Conservation (phyloP, 2,888 invertebrate species). For the Meta bourneti region DNA sequence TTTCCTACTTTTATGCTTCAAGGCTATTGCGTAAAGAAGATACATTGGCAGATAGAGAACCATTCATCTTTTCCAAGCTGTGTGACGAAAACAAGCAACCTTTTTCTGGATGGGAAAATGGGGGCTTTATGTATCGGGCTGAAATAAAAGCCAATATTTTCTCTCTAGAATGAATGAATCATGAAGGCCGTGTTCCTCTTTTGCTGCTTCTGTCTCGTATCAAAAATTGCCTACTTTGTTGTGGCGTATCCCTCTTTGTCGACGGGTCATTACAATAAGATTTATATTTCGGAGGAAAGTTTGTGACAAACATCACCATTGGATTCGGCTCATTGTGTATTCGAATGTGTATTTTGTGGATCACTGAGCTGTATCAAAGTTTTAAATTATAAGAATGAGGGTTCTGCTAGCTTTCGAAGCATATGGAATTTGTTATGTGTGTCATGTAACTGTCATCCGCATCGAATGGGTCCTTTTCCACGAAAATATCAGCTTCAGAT, state of each 20-base stretch:
- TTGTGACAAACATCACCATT: neutral
- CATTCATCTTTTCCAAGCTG: conserved; percentile 63
- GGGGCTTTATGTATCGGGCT: conserved; percentile 36
- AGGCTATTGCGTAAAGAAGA: conserved; percentile 65
- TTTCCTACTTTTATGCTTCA: conserved; percentile 50
- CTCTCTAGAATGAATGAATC: conserved; percentile 40
- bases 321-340: neutral
- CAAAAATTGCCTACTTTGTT: conserved; percentile 16
- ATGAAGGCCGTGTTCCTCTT: conserved; percentile 30
- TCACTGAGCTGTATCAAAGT: neutral
- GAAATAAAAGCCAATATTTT: conserved; percentile 51
- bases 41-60: conserved; percentile 39
- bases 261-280: conserved; percentile 26
- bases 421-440: neutral
- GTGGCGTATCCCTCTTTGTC: neutral
- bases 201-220: conserved; percentile 13
- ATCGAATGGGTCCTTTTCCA: neutral
- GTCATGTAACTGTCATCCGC: neutral
- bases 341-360: neutral
- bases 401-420: neutral
- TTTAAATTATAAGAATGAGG: neutral
- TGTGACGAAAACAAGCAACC: conserved; percentile 60
- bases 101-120: conserved; percentile 21
- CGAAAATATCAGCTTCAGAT: neutral
- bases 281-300: conserved; percentile 8